Evolutionary conservation across 2,888 invertebrate species (phyloP).

Genomic region (Rhingia rostrata): DNA sequence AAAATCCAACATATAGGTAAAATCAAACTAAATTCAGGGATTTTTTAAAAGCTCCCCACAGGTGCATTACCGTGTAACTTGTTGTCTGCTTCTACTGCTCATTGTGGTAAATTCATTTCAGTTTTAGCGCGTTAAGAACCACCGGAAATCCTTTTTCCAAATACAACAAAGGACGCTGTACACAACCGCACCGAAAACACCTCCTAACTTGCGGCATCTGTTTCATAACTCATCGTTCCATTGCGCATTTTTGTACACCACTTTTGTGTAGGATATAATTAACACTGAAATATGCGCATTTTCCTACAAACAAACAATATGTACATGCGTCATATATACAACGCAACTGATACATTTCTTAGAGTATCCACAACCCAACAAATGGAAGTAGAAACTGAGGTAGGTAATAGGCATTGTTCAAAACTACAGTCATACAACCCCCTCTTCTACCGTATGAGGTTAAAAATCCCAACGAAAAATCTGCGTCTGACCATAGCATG

Average conservation of each 20-base stretch:
- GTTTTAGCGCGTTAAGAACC: conserved; percentile 33
- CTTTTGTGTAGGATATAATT: conserved; percentile 65
- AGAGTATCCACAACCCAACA: conserved; percentile 17
- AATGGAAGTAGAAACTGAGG: conserved; percentile 47
- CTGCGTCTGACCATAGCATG: conserved; percentile 66
- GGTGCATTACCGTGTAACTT: conserved; percentile 33
- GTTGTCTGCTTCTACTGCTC: conserved; percentile 6
- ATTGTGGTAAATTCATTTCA: conserved; percentile 41
- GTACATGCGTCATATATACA: conserved; percentile 3
- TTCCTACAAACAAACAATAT: conserved; percentile 14
- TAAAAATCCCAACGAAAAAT: conserved; percentile 61
- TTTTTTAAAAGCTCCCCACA: conserved; percentile 34
- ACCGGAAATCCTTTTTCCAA: conserved; percentile 51
- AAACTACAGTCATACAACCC: conserved; percentile 36
- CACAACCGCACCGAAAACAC: conserved; percentile 49
- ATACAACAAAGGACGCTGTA: conserved; percentile 48
- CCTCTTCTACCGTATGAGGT: not conserved
- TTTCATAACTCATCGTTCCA: conserved; percentile 57
- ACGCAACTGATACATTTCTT: conserved; percentile 30
- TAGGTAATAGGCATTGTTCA: conserved; percentile 43
- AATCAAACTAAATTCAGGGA: conserved; percentile 14
- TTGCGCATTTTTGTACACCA: conserved; percentile 54
- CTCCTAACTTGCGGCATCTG: conserved; percentile 59
- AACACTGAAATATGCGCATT: conserved; percentile 56
- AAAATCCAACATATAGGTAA: not conserved